Conservation (phyloP, 2,113 vertebrate species). For the Oxyura jamaicensis region DNA sequence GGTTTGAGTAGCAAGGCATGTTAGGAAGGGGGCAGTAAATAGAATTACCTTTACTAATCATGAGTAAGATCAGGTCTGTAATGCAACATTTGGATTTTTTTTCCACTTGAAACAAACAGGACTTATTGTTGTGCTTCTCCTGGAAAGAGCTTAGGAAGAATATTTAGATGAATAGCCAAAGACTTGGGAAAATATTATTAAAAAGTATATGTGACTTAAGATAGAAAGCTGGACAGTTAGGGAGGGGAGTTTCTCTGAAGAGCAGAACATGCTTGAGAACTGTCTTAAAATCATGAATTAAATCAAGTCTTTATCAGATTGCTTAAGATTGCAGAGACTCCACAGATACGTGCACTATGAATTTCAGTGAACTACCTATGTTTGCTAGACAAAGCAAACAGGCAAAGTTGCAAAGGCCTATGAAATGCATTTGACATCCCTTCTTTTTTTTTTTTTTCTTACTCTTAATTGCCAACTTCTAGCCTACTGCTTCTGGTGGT, state of each 20-base stretch:
- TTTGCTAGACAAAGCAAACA: background rate
- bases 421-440: background rate
- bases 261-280: background rate
- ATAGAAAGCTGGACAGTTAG: background rate
- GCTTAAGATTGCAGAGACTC: background rate
- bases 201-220: background rate
- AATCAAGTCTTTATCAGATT: background rate
- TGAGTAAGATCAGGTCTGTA: constrained; percentile 36
- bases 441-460: background rate
- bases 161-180: constrained; percentile 1
- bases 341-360: background rate
- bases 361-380: background rate
- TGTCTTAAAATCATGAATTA: background rate
- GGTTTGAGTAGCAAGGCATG: background rate
- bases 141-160: constrained; percentile 53
- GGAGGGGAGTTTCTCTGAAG: background rate
- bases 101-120: constrained; percentile 42
- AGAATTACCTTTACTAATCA: constrained; percentile 53
- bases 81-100: background rate
- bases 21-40: background rate
- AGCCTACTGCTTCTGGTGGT: background rate
- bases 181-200: background rate
- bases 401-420: background rate
- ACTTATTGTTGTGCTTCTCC: constrained; percentile 33
- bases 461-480: background rate